These are phyloP conservation scores for Clunio marinus DNA, from an alignment of 2,888 invertebrate species.

Conservation along the genomic window DNA sequence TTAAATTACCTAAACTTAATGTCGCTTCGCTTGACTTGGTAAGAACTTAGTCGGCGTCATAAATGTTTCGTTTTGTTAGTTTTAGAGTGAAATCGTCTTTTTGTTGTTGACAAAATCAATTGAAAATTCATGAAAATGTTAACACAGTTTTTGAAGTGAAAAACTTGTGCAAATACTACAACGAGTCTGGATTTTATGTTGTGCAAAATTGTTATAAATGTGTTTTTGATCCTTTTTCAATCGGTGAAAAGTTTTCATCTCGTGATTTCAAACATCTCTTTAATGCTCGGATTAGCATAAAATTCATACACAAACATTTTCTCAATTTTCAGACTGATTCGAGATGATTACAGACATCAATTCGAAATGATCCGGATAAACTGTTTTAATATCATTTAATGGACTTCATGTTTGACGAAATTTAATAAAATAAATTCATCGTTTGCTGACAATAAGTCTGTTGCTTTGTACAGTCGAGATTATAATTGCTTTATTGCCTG, in stretches of 20 bases:
- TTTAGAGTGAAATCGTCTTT: background rate
- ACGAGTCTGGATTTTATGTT: background rate
- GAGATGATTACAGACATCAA: conserved; percentile 29
- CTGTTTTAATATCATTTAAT: conserved; percentile 35
- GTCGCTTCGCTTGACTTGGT: too few species aligned
- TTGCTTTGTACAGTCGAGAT: conserved; percentile 18
- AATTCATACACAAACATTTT: conserved; percentile 15
- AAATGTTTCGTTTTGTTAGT: background rate
- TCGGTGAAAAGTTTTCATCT: background rate
- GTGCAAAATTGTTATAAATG: conserved; percentile 2
- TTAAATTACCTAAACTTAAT: background rate
- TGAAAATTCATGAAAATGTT: background rate
- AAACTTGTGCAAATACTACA: background rate
- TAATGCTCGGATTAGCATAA: conserved; percentile 25
- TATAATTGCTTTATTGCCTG: conserved; percentile 39
- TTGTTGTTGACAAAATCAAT: conserved; percentile 12
- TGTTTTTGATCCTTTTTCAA: background rate
- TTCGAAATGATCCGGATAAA: conserved; percentile 38
- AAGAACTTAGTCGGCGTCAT: too few species aligned
- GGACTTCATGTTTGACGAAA: conserved; percentile 27
- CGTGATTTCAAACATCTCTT: background rate
- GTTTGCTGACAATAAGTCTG: background rate
- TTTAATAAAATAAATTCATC: too few species aligned
- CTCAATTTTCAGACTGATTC: background rate
- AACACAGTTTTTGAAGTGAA: too few species aligned